Evolutionary conservation across 2,113 vertebrate genomes (phyloP), one percentile per base, ranked within the genome.

Genomic region (Globicephala melas): DNA sequence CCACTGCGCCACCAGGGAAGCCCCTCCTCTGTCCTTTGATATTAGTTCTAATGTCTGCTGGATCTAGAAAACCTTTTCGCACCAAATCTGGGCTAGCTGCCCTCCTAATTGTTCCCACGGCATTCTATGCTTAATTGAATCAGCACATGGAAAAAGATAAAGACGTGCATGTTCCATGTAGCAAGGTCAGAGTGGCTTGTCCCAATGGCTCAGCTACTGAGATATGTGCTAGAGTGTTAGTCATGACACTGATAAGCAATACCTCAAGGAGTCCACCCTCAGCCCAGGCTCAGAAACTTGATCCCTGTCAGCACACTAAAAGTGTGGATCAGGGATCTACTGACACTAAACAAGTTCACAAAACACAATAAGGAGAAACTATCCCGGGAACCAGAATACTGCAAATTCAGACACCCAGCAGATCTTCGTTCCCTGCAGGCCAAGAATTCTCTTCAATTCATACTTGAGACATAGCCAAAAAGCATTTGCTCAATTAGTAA

Each of bases 381-480:
- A 71, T 58, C 21, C 6, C 4, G 92, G 67, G 5, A 80, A 41
- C 20, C 8, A 73, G 38, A 94, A 94, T 94, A 73, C 3, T 74
- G 77, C 31, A 85, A 85, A 76, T 47, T 18, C 28, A 90, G 6
- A 87, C n/a, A 91, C 63, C 6, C 25, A 94, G 38, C 28, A 81
- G 26, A 50, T 55, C 74, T 62, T 73, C 23, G 83, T 84, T 47
- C 10, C 23, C 11, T 60, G 58, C 6, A 84, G 26, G 6, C 33
- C n/a, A 83, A 94, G 26, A 89, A 84, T 79, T 68, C 28, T 67
- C 70, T 88, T 26, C 76, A 88, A 44, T 79, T 96, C n/a, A 95
- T 20, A 88, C 10, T 71, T 14, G 73, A 47, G 41, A 73, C 3
- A n/a, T 41, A 28, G 25, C 13, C 26, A 82, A 53, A 94, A 71